Conservation (phyloP, 2,888 invertebrate species). For the Norana najaformis region DNA sequence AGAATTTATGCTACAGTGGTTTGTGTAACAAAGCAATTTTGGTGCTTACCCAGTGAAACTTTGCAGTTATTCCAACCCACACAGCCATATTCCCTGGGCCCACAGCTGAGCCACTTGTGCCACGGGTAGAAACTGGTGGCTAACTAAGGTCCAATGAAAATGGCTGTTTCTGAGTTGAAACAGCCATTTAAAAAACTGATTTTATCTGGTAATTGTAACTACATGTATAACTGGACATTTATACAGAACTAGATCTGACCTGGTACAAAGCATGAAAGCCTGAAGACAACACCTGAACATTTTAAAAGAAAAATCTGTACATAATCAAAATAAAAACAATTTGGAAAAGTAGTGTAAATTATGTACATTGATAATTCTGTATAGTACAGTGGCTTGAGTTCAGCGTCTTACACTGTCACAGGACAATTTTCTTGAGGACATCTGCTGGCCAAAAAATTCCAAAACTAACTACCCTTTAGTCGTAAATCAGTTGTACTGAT, state of each 20-base stretch:
- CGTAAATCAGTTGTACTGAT: no score
- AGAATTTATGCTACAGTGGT: not conserved
- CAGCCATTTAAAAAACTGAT: no score
- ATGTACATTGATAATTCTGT: not conserved
- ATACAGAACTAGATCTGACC: not conserved
- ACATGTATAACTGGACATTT: not conserved
- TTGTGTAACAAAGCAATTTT: not conserved
- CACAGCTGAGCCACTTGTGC: no score
- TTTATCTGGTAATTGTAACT: no score
- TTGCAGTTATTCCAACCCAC: no score
- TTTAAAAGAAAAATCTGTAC: not conserved
- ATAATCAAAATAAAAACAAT: not conserved
- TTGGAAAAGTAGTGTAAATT: not conserved
- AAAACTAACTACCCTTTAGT: not conserved
- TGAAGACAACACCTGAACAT: not conserved
- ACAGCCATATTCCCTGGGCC: no score
- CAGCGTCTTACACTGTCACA: not conserved
- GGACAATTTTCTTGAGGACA: not conserved
- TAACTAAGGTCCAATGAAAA: not conserved
- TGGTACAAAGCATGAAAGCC: not conserved
- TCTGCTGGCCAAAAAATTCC: not conserved
- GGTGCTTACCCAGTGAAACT: not conserved
- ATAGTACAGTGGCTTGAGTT: not conserved
- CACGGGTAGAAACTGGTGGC: no score
- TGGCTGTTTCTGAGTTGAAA: no score